phyloP scores from a whole-genome alignment of 2,888 invertebrate species.

The Entomobrya proxima region DNA sequence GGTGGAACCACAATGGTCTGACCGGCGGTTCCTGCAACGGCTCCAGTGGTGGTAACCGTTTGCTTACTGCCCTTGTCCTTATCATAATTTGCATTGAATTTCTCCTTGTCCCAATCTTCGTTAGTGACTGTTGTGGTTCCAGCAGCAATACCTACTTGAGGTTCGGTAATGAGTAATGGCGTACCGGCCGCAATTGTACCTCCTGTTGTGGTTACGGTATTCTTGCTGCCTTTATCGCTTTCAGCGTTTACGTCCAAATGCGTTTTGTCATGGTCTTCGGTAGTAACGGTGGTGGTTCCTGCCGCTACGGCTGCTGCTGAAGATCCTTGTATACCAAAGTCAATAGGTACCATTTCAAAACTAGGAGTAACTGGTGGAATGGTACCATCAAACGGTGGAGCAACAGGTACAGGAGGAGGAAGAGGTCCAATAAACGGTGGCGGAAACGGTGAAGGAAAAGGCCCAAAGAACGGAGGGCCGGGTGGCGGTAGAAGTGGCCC shows the following conservation, averaged over 20 bases:
- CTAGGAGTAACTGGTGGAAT: background rate
- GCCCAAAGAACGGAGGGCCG: background rate
- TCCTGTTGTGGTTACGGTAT: background rate
- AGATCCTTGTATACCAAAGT: background rate
- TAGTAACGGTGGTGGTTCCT: background rate
- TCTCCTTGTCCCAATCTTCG: background rate
- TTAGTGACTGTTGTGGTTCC: background rate
- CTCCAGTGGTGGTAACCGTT: background rate
- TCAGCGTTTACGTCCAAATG: background rate
- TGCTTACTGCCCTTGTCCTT: slow-evolving; percentile 11
- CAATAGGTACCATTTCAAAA: background rate
- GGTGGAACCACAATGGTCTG: background rate
- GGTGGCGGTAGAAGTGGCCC: background rate
- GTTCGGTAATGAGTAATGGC: background rate
- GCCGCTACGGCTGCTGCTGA: background rate
- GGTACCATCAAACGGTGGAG: background rate
- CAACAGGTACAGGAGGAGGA: background rate
- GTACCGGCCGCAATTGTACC: background rate
- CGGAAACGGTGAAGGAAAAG: background rate
- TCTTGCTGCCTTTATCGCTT: slow-evolving; percentile 12
- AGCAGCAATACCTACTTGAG: background rate
- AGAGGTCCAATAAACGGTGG: background rate
- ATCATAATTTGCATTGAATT: slow-evolving; percentile 3
- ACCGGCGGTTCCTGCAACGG: background rate
- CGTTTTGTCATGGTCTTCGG: background rate